Percentiles rank a stretch among this genome's conserved stretches.
Evolutionary conservation across 2,113 vertebrate species (phyloP).

Genomic region (Heliornis fulica): DNA sequence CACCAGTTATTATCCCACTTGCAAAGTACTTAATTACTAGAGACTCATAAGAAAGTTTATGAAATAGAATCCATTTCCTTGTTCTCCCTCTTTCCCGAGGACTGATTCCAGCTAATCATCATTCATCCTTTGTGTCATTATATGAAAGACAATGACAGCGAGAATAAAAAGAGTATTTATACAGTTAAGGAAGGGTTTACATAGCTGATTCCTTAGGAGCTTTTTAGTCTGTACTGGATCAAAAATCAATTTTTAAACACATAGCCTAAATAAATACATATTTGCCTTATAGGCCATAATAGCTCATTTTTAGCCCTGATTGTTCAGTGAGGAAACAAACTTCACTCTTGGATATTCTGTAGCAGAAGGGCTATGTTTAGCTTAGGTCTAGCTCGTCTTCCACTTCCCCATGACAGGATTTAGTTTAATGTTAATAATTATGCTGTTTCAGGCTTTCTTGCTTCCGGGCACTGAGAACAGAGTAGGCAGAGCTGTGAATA

Average conservation of each 20-base stretch:
- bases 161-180: slow-evolving; percentile 27
- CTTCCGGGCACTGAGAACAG: slow-evolving; percentile 54
- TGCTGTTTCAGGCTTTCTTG: slow-evolving; percentile 68
- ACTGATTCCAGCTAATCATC: slow-evolving; percentile 14
- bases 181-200: slow-evolving; percentile 41
- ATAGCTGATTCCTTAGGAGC: slow-evolving; percentile 1
- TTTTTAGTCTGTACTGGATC: background rate
- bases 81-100: background rate
- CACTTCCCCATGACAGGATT: slow-evolving; percentile 56
- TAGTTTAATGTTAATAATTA: slow-evolving; percentile 69
- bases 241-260: slow-evolving; percentile 28
- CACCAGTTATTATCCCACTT: background rate
- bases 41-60: slow-evolving; percentile 7
- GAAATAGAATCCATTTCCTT: background rate
- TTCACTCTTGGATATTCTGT: background rate
- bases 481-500: slow-evolving; percentile 60
- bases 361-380: slow-evolving; percentile 52
- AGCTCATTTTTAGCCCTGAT: background rate
- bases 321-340: background rate
- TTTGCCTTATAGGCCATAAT: background rate
- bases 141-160: slow-evolving; percentile 9
- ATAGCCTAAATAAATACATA: slow-evolving; percentile 37
- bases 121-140: background rate
- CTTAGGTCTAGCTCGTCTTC: slow-evolving; percentile 54
- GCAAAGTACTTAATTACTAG: background rate